Base-by-base conservation (phyloP, 2,113 vertebrate species). In the Aix galericulata region DNA sequence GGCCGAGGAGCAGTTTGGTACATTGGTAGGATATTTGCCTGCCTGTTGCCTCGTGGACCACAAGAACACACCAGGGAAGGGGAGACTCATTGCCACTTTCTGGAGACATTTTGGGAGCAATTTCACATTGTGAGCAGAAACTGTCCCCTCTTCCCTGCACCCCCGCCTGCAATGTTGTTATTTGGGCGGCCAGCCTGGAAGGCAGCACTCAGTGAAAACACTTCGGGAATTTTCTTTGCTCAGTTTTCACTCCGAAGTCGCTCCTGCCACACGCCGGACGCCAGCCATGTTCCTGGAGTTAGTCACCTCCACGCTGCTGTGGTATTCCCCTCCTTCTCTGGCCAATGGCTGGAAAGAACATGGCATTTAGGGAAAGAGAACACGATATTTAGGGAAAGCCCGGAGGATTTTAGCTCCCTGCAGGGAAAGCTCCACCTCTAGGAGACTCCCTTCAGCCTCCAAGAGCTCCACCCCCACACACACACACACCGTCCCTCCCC, bases 1-100 rank as follows among this genome's bases (percentile, higher is more conserved):
- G 1, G 15, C 17, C 5, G 2, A n/a, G 64, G 44, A 60, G 13
- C 20, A 13, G 40, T 40, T 40, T 40, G 4, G 29, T n/a, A 17
- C 38, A 9, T 7, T 0, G 1, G 8, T 29, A 1, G 11, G 34
- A 38, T 11, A 3, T 9, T 36, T 0, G 0, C 8, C 44, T 42
- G 29, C 53, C 69, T 17, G 8, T 7, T 8, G 13, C 60, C 18
- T 23, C 6, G 22, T 50, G 62, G n/a, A 11, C 60, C 25, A 18
- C 34, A n/a, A 36, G 25, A 1, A 0, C 11, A 4, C 1, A 1
- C 58, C 32, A 13, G 8, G 25, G 38, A 18, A 17, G 0, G 4
- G 58, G 25, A 9, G n/a, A 17, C 50, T 60, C 29, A 5, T 32
- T 17, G 5, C 15, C 7, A 0, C n/a, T 63, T 48, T 5, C 11